These are phyloP conservation scores for Coregonus ussuriensis DNA, from an alignment of 2,797 vertebrate genomes.

Conservation along the genomic window DNA sequence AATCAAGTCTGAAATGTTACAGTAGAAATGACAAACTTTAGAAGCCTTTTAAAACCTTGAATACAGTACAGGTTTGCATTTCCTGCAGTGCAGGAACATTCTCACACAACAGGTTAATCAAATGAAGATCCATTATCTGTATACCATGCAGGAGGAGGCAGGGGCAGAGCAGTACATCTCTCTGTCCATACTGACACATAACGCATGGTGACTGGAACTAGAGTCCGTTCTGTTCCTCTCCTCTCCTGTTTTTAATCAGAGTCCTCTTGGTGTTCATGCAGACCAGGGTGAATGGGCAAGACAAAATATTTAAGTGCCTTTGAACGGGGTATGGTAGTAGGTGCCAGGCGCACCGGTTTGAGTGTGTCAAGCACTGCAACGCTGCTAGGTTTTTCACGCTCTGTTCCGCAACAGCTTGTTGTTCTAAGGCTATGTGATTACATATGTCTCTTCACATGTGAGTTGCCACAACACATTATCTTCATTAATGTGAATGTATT, in stretches of 20 bases:
- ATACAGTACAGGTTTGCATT: not conserved
- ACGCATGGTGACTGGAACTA: not conserved
- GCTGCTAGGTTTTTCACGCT: not conserved
- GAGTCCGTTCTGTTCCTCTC: conserved; percentile 11
- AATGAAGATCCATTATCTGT: too few relatives aligned
- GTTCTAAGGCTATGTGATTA: conserved; percentile 51
- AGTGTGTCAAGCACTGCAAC: too few relatives aligned
- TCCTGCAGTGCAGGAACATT: not conserved
- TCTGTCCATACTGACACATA: not conserved
- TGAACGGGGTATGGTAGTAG: too few relatives aligned
- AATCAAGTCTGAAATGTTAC: too few relatives aligned
- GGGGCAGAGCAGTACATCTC: not conserved
- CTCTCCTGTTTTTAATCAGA: not conserved
- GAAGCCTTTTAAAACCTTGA: too few relatives aligned
- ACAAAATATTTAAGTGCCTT: too few relatives aligned
- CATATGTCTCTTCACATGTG: conserved; percentile 63
- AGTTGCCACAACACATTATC: conserved; percentile 69
- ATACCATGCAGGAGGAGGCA: too few relatives aligned
- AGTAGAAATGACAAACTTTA: too few relatives aligned
- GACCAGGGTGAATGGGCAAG: not conserved
- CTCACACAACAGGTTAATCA: not conserved
- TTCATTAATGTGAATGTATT: conserved; percentile 70
- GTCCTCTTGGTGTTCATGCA: not conserved
- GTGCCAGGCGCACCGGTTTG: too few relatives aligned
- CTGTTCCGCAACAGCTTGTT: conserved; percentile 54